Percentiles rank a stretch among this genome's conserved stretches.
phyloP scores from a whole-genome alignment of 1,140 invertebrate species.

The Spodoptera litura region DNA sequence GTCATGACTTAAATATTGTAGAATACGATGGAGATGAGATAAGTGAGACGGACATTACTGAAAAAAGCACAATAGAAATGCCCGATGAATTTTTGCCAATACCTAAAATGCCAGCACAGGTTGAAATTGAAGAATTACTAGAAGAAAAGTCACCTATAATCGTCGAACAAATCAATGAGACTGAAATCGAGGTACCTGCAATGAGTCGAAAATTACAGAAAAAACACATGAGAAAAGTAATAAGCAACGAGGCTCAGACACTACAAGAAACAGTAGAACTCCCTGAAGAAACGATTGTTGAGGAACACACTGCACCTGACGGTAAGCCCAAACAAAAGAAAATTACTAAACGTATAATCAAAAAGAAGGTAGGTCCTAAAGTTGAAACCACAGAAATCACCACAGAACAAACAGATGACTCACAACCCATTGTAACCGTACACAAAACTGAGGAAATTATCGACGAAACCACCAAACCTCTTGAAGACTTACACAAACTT shows the following conservation, averaged over 20 bases:
- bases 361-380: conserved; percentile 65
- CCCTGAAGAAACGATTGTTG: conserved; percentile 53
- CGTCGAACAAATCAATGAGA: conserved; percentile 31
- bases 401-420: conserved; percentile 50
- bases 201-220: not conserved
- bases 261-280: conserved; percentile 49
- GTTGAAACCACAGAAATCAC: conserved; percentile 63
- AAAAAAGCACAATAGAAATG: conserved; percentile 74
- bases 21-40: conserved; percentile 75
- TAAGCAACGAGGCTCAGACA: conserved; percentile 58
- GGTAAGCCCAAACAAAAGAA: conserved; percentile 62
- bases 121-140: conserved; percentile 81
- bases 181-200: not conserved
- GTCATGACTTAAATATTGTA: conserved; percentile 72
- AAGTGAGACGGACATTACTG: conserved; percentile 43
- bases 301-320: conserved; percentile 58
- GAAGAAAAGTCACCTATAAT: conserved; percentile 36
- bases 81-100: conserved; percentile 71
- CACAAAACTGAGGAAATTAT: conserved; percentile 49
- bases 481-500: conserved; percentile 17
- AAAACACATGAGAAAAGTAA: conserved; percentile 72
- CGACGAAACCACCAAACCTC: conserved; percentile 43
- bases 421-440: conserved; percentile 58
- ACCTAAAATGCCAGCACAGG: conserved; percentile 65
- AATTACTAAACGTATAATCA: conserved; percentile 61